Evolutionary conservation across 2,113 vertebrate species (phyloP).

Genomic region (Xyrauchen texanus): DNA sequence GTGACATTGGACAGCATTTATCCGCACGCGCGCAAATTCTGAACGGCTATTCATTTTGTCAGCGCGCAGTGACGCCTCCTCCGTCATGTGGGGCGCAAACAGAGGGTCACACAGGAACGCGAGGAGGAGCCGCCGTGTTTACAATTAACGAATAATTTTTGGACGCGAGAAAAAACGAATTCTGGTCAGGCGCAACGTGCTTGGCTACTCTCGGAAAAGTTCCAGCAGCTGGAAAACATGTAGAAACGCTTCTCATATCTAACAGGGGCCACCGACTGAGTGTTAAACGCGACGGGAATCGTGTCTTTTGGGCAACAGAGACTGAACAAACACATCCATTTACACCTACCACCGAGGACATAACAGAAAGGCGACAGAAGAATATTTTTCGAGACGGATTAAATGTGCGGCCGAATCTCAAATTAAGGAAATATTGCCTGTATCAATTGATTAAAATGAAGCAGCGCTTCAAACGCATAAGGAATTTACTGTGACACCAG

Average conservation of each 20-base stretch:
- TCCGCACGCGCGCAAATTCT: constrained; percentile 5
- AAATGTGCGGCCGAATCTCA: background rate
- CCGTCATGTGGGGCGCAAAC: constrained; percentile 23
- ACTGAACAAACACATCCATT: background rate
- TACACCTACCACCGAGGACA: constrained; percentile 14
- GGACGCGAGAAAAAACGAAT: background rate
- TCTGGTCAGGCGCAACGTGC: background rate
- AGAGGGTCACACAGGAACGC: constrained; percentile 1
- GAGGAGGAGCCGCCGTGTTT: background rate
- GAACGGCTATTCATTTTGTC: background rate
- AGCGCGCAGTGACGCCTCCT: constrained; percentile 28
- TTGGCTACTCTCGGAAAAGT: constrained; percentile 19
- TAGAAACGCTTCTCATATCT: constrained; percentile 4
- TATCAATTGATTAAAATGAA: background rate
- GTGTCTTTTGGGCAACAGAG: background rate
- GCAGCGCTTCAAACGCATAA: constrained; percentile 3
- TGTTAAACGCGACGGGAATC: background rate
- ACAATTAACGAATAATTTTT: background rate
- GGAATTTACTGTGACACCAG: background rate
- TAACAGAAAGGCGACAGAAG: background rate
- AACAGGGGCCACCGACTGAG: background rate
- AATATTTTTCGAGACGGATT: background rate
- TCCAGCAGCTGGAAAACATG: constrained; percentile 21
- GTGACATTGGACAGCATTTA: background rate
- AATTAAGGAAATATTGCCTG: constrained; percentile 17